phyloP scores from a whole-genome alignment of 2,113 vertebrate genomes.

The Cathartes aura region DNA sequence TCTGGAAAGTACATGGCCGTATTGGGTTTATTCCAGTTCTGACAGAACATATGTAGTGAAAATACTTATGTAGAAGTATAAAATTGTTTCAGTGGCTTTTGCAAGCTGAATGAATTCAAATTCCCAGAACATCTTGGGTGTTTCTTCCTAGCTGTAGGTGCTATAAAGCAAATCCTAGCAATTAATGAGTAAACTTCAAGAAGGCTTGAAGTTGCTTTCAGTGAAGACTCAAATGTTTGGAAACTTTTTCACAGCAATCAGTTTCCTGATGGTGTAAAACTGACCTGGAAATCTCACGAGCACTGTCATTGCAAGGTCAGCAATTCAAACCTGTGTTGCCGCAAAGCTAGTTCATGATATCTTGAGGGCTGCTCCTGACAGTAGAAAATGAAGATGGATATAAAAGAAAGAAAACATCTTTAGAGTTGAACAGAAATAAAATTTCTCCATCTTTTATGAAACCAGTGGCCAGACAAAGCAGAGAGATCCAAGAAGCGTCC shows the following conservation, averaged over 20 bases:
- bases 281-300: background rate
- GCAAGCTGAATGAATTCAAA: background rate
- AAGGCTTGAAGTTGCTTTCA: background rate
- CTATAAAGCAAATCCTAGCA: background rate
- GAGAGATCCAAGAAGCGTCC: background rate
- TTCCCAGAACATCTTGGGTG: background rate
- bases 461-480: background rate
- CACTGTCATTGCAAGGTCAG: background rate
- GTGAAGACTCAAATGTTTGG: background rate
- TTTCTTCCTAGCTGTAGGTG: background rate
- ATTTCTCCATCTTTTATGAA: background rate
- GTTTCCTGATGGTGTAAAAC: background rate
- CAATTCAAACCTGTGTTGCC: background rate
- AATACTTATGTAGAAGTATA: background rate
- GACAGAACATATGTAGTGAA: background rate
- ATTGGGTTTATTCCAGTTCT: background rate
- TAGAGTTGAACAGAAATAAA: background rate
- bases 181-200: background rate
- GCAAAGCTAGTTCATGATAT: background rate
- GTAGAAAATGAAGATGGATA: background rate
- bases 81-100: background rate
- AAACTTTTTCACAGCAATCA: background rate
- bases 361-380: background rate
- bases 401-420: background rate
- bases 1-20: background rate